Base-by-base conservation (phyloP, 2,888 invertebrate genomes). In the Bombylius discolor region DNA sequence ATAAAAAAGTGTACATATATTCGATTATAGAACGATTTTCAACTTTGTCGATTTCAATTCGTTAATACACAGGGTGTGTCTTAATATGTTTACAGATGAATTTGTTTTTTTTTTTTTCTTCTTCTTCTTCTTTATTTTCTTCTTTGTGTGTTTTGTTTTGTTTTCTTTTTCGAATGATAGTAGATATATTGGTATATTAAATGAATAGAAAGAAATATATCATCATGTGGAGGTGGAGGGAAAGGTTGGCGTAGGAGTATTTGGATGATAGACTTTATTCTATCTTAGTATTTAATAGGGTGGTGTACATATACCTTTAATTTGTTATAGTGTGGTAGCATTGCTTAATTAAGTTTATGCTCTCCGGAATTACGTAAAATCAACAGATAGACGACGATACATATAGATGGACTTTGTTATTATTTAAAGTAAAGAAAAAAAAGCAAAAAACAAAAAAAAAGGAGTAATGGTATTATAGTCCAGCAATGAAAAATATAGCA, bases 261-360 rank as follows among this genome's bases (percentile, higher is more conserved):
- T 4, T 45, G 44, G 44, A 49, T 13, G 5, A 3, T 14, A 49
- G 53, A 42, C 53, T 36, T 8, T 36, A 23, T 34, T 49, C 54
- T 49, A 47, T 23, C 23, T 23, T 23, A 23, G 23, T 23, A 23
- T 23, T 23, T 23, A 49, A 45, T 45, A 34, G 54, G 54, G 54
- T 47, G 45, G 23, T 23, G 1, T 23, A 23, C 23, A 23, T 23
- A 23, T 23, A 23, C 23, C 23, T 23, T 23, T 23, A 2, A 23
- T 23, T 23, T 23, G 23, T 23, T 23, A 23, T 23, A 23, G 23
- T 23, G 1, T 23, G 39, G 11, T 42, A 11, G 39, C 12, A 11
- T 42, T 36, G 53, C 56, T 59, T 59, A 59, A 59, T 59, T 59
- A 59, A 57, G 57, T 59, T 56, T 59, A 56, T 57, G 52, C 55